Evolutionary conservation across 1,140 invertebrate genomes (phyloP), one percentile per base, ranked within the genome.

Genomic region (Drosophila navojoa): DNA sequence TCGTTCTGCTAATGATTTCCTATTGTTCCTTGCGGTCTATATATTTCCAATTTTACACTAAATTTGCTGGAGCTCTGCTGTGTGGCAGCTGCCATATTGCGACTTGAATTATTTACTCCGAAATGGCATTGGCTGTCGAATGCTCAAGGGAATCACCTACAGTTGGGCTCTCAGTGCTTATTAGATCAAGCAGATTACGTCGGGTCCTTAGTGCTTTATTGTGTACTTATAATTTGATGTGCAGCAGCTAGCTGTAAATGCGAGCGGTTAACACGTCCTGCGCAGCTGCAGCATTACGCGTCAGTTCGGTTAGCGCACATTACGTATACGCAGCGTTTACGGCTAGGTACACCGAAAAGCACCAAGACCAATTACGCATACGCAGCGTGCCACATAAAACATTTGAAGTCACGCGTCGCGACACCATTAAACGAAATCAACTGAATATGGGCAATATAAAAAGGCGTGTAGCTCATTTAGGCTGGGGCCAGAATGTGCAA

Each of bases 101-200:
- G 81, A 62, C 50, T 77, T 82, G 78, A 81, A 87, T 87, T 79
- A 87, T 89, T 87, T 89, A 82, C 79, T 70, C 62, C 62, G 70
- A 55, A 82, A 64, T 81, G 71, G 66, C 76, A 72, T 85, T 86
- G 77, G 55, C 35, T 47, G 27, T 52, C 32, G 16, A 19, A 15
- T 29, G 19, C 50, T 19, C 25, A 7, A 19, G 72, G 68, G 60
- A 79, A 70, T 77, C 27, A 47, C 42, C 57, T 47, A 25, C 29
- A 47, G 47, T 25, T 29, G 22, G 25, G 40, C 16, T 59, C 44
- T 35, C 11, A 38, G 44, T 10, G 45, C 16, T 47, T 61, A 61
- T 49, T 61, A 22, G 29, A 61, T 49, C 29, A 61, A 50, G 7
- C 29, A 35, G 44, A 38, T 61, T 49, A 49, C 29, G 44, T 5